phyloP scores from a whole-genome alignment of 1,140 invertebrate species.

The Chelonus insularis region DNA sequence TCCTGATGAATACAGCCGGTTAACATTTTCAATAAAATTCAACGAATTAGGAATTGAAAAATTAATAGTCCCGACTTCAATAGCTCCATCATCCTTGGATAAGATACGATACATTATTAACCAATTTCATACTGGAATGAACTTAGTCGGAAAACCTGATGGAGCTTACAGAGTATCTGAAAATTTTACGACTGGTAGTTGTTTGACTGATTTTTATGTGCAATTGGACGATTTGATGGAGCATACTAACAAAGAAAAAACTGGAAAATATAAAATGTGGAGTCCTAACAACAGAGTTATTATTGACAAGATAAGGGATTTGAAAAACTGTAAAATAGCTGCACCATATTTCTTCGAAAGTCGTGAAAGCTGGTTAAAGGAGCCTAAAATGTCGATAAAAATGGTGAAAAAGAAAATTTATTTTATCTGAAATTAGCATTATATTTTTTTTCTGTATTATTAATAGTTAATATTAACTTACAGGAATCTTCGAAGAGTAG shows the following conservation, averaged over 20 bases:
- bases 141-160: constrained; percentile 9
- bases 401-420: constrained; percentile 19
- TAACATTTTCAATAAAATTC: constrained; percentile 16
- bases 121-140: constrained; percentile 18
- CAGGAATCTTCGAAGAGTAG: constrained; percentile 15
- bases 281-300: background rate
- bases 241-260: background rate
- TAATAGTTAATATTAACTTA: background rate
- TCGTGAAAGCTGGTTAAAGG: constrained; percentile 14
- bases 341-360: constrained; percentile 22
- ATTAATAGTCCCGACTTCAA: constrained; percentile 9
- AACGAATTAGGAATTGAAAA: constrained; percentile 17
- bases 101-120: constrained; percentile 8
- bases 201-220: constrained; percentile 7
- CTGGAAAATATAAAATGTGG: constrained; percentile 6
- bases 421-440: background rate
- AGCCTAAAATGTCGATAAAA: background rate
- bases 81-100: constrained; percentile 8
- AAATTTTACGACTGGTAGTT: constrained; percentile 22
- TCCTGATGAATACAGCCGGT: background rate
- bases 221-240: background rate
- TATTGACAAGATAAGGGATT: constrained; percentile 10
- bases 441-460: background rate
- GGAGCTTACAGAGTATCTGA: background rate
- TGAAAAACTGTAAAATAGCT: constrained; percentile 4